Conservation (phyloP, 2,113 vertebrate genomes). For the Haemorhous mexicanus region DNA sequence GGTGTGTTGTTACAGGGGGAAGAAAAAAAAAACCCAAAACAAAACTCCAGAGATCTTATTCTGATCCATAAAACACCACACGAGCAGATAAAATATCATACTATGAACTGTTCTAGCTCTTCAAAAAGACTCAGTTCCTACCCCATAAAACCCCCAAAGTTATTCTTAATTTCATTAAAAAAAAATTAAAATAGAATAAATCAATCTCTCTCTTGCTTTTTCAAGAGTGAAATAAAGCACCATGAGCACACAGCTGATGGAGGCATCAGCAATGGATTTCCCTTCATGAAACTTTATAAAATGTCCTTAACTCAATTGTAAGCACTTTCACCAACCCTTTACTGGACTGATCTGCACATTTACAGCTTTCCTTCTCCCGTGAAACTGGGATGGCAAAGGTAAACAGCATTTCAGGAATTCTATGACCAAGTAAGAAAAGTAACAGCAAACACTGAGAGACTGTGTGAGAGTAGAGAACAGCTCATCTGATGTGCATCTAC, state of each 20-base stretch:
- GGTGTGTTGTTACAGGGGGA: accelerated
- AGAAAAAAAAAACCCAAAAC: background rate
- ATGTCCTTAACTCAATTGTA: accelerated
- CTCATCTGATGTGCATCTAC: background rate
- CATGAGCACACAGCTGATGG: background rate
- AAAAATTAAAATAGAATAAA: background rate
- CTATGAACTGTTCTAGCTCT: background rate
- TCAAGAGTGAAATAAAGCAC: background rate
- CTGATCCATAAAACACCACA: background rate
- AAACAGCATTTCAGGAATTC: background rate
- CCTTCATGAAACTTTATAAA: background rate
- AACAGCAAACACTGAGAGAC: background rate
- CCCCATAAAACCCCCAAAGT: background rate
- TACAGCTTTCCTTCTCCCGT: background rate
- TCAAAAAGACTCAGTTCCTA: background rate
- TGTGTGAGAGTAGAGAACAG: background rate
- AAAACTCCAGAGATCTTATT: background rate
- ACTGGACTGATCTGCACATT: background rate
- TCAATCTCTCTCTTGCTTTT: background rate
- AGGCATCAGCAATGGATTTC: background rate
- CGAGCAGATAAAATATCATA: background rate
- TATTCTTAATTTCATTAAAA: background rate
- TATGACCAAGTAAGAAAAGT: background rate
- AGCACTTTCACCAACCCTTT: background rate
- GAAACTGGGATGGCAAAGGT: background rate